Evolutionary conservation across 2,113 vertebrate species (phyloP), one percentile per base, ranked within the genome.

Genomic region (Porphyrio hochstetteri): DNA sequence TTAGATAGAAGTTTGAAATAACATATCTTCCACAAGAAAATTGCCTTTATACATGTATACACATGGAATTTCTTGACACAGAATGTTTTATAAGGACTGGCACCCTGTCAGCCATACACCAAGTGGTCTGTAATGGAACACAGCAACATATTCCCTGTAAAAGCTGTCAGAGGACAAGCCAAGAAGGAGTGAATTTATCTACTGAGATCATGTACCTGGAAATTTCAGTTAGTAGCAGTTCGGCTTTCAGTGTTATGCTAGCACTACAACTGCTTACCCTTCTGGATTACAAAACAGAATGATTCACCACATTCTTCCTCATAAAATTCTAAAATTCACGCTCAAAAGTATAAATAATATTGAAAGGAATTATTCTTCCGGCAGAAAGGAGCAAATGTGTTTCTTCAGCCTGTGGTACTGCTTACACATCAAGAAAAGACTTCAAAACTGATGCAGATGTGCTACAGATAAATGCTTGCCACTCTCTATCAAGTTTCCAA

Each of bases 211-310:
- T 68, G 11, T 81, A 93, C 93, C 86, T 94, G 36, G 35, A 94
- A 92, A 88, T 76, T 96, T 92, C 69, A 95, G 15, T 93, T 93
- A 85, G 14, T 75, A 77, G 64, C 82, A 77, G 70, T 93, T 92
- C 3, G 11, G 36, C 65, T 93, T 96, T 92, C 60, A 64, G 52
- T 36, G 9, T 70, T 88, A 10, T 31, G 40, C 59, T 86, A 65
- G 56, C 17, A 25, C 16, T 64, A 52, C 44, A 76, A 84, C 27
- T 67, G 42, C 52, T 71, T 84, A 55, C 21, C 53, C 77, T 78
- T 91, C 64, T 94, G n/a, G 24, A 44, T 88, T 91, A 48, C n/a
- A 68, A 93, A 92, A 71, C 24, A 88, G 63, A 86, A 72, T 90
- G 55, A 86, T 83, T 92, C 80, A 90, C 57, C 13, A 13, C 0